Conservation (phyloP, 2,888 invertebrate genomes). For the Polydrusus pterygomalis region DNA sequence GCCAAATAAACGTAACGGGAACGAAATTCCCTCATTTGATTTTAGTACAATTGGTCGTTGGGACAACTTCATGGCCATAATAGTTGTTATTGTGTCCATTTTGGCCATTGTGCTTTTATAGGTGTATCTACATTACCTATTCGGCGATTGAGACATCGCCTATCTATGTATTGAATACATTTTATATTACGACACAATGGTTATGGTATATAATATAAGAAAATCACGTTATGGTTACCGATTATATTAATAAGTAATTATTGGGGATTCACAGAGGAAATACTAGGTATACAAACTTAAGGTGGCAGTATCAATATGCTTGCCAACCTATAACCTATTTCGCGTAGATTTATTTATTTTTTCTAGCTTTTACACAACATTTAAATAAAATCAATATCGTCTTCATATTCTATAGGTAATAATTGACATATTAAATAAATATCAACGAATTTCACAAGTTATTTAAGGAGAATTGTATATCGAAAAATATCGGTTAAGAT, state of each 20-base stretch:
- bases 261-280: too few species aligned
- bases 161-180: neutral
- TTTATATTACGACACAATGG: neutral
- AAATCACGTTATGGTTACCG: neutral
- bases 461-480: too few species aligned
- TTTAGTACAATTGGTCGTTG: constrained; percentile 41
- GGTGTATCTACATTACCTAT: constrained; percentile 16
- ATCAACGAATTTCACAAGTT: too few species aligned
- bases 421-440: too few species aligned
- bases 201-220: neutral
- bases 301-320: too few species aligned
- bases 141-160: constrained; percentile 26
- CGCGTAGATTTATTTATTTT: too few species aligned
- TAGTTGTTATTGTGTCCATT: constrained; percentile 45
- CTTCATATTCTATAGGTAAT: too few species aligned
- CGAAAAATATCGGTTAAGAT: too few species aligned
- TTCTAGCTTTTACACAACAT: too few species aligned
- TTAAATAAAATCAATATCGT: too few species aligned
- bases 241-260: neutral
- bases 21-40: constrained; percentile 43
- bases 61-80: constrained; percentile 41
- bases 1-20: constrained; percentile 18
- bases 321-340: too few species aligned
- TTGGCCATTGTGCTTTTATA: constrained; percentile 50
- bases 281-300: too few species aligned